phyloP scores from a whole-genome alignment of 2,888 invertebrate genomes.

The Carcina quercana region DNA sequence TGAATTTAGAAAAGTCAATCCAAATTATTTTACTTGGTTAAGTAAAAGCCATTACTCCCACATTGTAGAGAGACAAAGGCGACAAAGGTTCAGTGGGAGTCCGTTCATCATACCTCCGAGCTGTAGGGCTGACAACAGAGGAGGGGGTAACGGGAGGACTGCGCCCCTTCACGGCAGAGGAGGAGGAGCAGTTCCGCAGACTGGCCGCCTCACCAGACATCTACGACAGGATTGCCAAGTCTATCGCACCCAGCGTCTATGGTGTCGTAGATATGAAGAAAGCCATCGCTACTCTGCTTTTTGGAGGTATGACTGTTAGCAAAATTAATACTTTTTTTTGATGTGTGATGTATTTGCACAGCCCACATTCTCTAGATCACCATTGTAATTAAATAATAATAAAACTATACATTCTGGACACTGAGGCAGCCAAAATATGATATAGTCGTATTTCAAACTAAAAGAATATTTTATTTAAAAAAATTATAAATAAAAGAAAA shows the following conservation, averaged over 20 bases:
- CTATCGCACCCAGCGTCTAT: conserved; percentile 97
- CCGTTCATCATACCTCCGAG: conserved; percentile 94
- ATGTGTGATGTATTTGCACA: no score
- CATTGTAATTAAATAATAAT: no score
- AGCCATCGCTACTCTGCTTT: conserved; percentile 94
- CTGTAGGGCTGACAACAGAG: conserved; percentile 93
- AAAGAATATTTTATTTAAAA: no score
- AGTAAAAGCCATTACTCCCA: not conserved
- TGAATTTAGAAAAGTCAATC: no score
- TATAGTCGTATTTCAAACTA: no score
- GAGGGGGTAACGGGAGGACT: conserved; percentile 83
- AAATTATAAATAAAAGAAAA: no score
- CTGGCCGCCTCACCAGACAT: conserved; percentile 90
- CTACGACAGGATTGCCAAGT: conserved; percentile 90
- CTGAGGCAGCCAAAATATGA: no score
- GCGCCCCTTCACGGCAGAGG: conserved; percentile 60
- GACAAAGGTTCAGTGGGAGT: conserved; percentile 92
- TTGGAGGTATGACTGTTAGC: conserved; percentile 80
- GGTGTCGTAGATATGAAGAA: conserved; percentile 97
- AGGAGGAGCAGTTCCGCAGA: conserved; percentile 83
- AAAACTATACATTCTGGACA: no score
- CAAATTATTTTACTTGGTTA: not conserved
- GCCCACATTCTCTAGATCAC: no score
- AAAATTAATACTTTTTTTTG: conserved; percentile 1
- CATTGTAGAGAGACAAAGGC: conserved; percentile 32